A percentile compares a stretch with the other conserved stretches of the same genome.
These are phyloP conservation scores for Mylabris phalerata DNA, from an alignment of 1,140 invertebrate species.

Conservation along the genomic window DNA sequence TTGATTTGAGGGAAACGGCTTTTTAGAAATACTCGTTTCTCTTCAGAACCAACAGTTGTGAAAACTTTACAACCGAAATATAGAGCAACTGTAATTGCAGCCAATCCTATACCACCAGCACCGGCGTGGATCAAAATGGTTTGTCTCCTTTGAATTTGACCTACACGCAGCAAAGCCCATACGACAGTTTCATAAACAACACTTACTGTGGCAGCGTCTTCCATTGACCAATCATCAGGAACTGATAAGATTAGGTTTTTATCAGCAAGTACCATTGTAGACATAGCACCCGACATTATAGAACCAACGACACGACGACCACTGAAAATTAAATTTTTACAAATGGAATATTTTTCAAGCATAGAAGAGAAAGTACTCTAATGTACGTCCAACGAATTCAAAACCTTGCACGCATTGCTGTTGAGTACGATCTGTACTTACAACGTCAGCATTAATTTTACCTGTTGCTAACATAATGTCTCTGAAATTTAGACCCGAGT, in stretches of 20 bases:
- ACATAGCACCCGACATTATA: slow-evolving; percentile 48
- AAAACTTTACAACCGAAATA: slow-evolving; percentile 62
- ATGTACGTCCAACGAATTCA: slow-evolving; percentile 58
- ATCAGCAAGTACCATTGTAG: slow-evolving; percentile 55
- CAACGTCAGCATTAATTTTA: slow-evolving; percentile 57
- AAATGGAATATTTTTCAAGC: too few relatives aligned
- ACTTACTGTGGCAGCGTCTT: slow-evolving; percentile 84
- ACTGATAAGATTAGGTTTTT: slow-evolving; percentile 64
- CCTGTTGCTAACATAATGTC: slow-evolving; percentile 74
- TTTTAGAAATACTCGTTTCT: slow-evolving; percentile 73
- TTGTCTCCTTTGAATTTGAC: slow-evolving; percentile 12
- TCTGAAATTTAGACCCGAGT: slow-evolving; percentile 65
- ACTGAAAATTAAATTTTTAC: slow-evolving; percentile 32
- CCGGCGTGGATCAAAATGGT: slow-evolving; percentile 69
- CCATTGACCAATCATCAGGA: slow-evolving; percentile 73
- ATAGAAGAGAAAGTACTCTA: too few relatives aligned
- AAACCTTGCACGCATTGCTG: slow-evolving; percentile 66
- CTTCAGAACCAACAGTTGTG: slow-evolving; percentile 65
- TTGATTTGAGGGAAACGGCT: slow-evolving; percentile 56
- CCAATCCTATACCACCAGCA: slow-evolving; percentile 80
- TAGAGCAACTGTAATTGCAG: slow-evolving; percentile 73
- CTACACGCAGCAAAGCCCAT: slow-evolving; percentile 60
- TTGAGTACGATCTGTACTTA: slow-evolving; percentile 47
- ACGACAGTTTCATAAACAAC: slow-evolving; percentile 79
- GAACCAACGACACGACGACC: slow-evolving; percentile 69